Evolutionary conservation across 2,888 invertebrate species (phyloP), one percentile per base, ranked within the genome.

Genomic region (Napeogenes inachia): DNA sequence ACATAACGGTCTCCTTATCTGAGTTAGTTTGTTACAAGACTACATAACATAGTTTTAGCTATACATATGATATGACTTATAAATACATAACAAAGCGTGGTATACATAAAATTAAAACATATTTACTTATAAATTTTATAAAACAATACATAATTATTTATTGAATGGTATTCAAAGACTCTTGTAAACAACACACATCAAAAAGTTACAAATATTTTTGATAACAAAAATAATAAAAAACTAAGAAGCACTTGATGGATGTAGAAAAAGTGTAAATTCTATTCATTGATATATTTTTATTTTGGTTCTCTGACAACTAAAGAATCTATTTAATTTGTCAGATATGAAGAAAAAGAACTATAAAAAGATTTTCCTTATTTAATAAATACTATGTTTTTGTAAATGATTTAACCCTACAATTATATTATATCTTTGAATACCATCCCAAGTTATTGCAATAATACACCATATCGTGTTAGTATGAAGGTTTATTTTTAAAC

Each of bases 11-110:
- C 8, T 46, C n/a, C 32, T 54, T 54, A 54, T 12, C 45, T 54
- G 54, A 30, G 42, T 54, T 50, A 57, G 54, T 53, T 33, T 45
- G 42, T 42, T 54, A 38, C 13, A 50, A 45, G 56, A 38, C 46
- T 59, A 38, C 58, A 46, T 13, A 56, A 61, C 58, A 64, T 56
- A 61, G 46, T 59, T 21, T 46, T 57, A 38, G 55, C 35, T 61
- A 63, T 65, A 62, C 38, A 64, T 65, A 63, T 71, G 72, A 72
- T 72, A 71, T 72, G 72, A 60, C 61, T 69, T 61, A 65, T 55
- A 59, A n/a, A 60, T 66, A 70, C 59, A 67, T 66, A 69, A 68
- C 61, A 61, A 67, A 66, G 65, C 67, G 56, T 61, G 61, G 56
- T 61, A 61, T 54, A 57, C 38, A 21, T 21, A 21, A 21, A 21